Conservation (phyloP, 1,140 invertebrate species). For the Ooceraea biroi region DNA sequence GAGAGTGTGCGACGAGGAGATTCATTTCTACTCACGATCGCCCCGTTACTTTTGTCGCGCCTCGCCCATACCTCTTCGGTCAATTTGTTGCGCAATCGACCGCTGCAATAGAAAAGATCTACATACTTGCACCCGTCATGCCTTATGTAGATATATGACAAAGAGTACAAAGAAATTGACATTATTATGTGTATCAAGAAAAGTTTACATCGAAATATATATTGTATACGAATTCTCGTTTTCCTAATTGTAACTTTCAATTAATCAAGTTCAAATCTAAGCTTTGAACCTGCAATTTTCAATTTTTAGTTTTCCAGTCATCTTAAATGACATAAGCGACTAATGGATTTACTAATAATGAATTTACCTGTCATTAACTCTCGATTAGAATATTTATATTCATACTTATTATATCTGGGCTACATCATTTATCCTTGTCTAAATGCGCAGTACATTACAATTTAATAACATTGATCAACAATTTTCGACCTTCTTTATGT, state of each 20-base stretch:
- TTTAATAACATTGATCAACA: too few species aligned
- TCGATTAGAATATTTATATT: too few species aligned
- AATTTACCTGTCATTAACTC: too few species aligned
- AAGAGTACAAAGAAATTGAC: neutral
- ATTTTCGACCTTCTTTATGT: too few species aligned
- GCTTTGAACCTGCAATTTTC: slow-evolving; percentile 16
- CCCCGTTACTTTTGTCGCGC: slow-evolving; percentile 50
- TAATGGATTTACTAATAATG: too few species aligned
- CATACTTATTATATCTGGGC: too few species aligned
- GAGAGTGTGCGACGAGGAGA: neutral
- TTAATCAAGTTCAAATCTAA: neutral
- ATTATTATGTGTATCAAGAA: slow-evolving; percentile 23
- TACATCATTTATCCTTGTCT: too few species aligned
- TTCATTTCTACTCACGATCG: slow-evolving; percentile 51
- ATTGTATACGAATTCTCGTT: neutral
- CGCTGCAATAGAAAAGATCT: slow-evolving; percentile 36
- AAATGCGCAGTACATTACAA: too few species aligned
- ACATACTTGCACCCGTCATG: neutral
- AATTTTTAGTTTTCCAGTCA: neutral
- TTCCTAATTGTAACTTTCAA: slow-evolving; percentile 18
- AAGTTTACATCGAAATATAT: neutral
- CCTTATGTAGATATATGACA: neutral
- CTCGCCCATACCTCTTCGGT: slow-evolving; percentile 48
- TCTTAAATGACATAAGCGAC: too few species aligned
- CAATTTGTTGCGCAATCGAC: slow-evolving; percentile 38